Conservation (phyloP, 2,797 vertebrate species). For the Helarctos malayanus region DNA sequence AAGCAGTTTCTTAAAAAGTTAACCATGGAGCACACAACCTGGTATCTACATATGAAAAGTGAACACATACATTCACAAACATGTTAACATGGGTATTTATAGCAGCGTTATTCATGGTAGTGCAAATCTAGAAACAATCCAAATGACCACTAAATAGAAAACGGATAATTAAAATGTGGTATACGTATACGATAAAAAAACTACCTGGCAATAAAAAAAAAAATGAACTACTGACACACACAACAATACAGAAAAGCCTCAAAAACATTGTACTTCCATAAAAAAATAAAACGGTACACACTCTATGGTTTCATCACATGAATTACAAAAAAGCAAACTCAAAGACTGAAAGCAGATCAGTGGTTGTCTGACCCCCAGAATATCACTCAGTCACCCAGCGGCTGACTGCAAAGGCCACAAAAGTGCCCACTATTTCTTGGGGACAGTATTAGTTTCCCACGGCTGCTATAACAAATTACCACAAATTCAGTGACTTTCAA, state of each 20-base stretch:
- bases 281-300: not conserved
- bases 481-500: not conserved
- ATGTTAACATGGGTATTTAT: not conserved
- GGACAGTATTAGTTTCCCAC: not conserved
- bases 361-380: not conserved
- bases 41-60: not conserved
- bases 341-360: not conserved
- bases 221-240: not conserved
- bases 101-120: not conserved
- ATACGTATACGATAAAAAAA: not conserved
- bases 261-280: not conserved
- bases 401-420: not conserved
- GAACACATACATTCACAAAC: not conserved
- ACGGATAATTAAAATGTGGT: not conserved
- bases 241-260: not conserved
- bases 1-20: conserved; percentile 6
- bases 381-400: not conserved
- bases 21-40: not conserved
- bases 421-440: not conserved
- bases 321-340: not conserved
- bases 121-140: not conserved
- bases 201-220: not conserved
- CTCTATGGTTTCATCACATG: not conserved
- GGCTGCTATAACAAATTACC: not conserved
- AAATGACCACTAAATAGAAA: not conserved